Evolutionary conservation across 2,888 invertebrate genomes (phyloP), one percentile per base, ranked within the genome.

Genomic region (Allolobophora icterica): DNA sequence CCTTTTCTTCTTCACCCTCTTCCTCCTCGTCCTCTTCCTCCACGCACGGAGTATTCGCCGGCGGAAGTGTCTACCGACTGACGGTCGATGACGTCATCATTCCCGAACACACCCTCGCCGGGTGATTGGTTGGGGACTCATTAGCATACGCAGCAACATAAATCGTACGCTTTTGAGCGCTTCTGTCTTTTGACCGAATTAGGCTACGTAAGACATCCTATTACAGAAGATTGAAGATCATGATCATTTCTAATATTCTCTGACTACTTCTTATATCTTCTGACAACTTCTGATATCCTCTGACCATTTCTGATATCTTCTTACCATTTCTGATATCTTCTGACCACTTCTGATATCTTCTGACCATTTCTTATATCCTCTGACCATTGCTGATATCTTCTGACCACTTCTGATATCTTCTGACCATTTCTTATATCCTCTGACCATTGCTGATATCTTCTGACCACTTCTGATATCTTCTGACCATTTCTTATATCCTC

Each of bases 61-160:
- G 34, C n/a, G 87, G 87, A 38, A 35, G 34, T 15, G 21, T 33
- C 35, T 87, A 87, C 87, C 34, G 87, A 38, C 35, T 87, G 87
- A 87, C 87, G 30, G 87, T 87, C 6, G 87, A 87, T 87, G 87
- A 38, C 34, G 34, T 87, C 87, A 87, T 87, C 35, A 87, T 87
- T 87, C 87, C 35, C 33, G 87, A 87, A 87, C 87, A 87, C 87
- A 87, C 38, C 38, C 21, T 24, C 33, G n/a, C 34, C 35, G 87
- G 87, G 19, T 87, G 87, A 87, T 71, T 71, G 8, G 11, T 8
- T 71, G 71, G n/a, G 17, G 71, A 0, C n/a, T 71, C 71, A 71
- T n/a, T n/a, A 71, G 71, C 71, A 71, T n/a, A 11, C 71, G n/a
- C 30, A 71, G 71, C 11, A 71, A n/a, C 71, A 30, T 71, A 3